Evolutionary conservation across 2,113 vertebrate genomes (phyloP), one percentile per base, ranked within the genome.

Genomic region (Epinephelus lanceolatus): DNA sequence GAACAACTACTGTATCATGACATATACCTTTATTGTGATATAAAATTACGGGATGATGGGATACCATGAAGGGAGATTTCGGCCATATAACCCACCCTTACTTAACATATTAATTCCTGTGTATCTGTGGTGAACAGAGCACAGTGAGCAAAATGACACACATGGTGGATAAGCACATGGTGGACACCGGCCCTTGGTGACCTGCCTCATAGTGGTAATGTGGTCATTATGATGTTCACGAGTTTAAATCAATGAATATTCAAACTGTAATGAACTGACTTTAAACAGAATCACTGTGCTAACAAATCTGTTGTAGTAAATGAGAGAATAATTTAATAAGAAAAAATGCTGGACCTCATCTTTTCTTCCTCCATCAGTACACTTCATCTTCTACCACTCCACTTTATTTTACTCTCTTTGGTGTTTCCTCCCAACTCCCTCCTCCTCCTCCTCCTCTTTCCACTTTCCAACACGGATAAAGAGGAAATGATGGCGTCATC

Each of bases 401-500:
- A 45, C 18, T 71, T 59, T 27, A 37, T 53, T 65, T 18, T 37
- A 65, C 42, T 33, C 67, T 45, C 33, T 65, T 42, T 52, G 45
- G 25, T 42, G 25, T 77, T 70, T 69, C 15, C 56, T 37, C 60
- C 40, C 25, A 47, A 6, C 19, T 37, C 52, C 15, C 21, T 3
- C 15, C 21, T 42, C 56, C 4, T 42, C 56, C 4, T 7, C 53
- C 42, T 37, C 11, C 23, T 55, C 25, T 51, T n/a, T n/a, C 23
- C 51, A 40, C 62, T 63, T 74, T 66, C 60, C 37, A 83, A 60
- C 49, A 81, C 6, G 18, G 81, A 90, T 85, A 66, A 67, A 47
- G 61, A 79, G 19, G 18, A 90, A 85, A 78, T 73, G 75, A 88
- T 81, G 76, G 61, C 65, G 56, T 91, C 86, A 88, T 92, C 88